Evolutionary conservation across 2,888 invertebrate genomes (phyloP), one percentile per base, ranked within the genome.

Genomic region (Agrilus cyanescens): DNA sequence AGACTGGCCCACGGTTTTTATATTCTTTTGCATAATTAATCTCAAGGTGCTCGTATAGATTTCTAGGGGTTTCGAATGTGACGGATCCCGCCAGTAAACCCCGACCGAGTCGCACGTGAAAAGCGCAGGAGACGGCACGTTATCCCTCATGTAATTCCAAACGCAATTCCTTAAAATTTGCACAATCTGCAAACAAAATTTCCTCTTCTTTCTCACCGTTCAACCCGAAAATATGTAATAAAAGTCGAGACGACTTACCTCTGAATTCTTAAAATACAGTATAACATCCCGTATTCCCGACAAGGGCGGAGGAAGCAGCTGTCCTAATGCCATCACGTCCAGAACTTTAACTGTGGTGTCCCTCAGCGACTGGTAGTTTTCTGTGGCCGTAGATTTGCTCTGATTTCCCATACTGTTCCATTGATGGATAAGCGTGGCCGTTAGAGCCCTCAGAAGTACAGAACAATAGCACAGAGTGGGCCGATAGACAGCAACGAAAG

Each of bases 71-170:
- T 77, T 74, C 38, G 80, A 77, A 3, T 76, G 72, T 1, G 79
- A 75, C 0, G 82, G 78, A 58, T 87, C 87, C 4, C 89, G 75
- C 85, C 87, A 88, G 54, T 78, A 75, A n/a, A 80, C 62, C 40
- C 76, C 81, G 54, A 76, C 76, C 30, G 73, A 65, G 58, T 85
- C 84, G 40, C 78, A 75, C 2, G 72, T 70, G 55, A 88, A 90
- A 8, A 87, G 65, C 0, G 85, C 82, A 0, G 90, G 90, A 0
- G 89, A 85, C 1, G 90, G 90, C 15, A 90, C 85, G 60, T 90
- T 80, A 59, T 90, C 90, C 50, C 87, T 77, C 63, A 91, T 82
- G 60, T 89, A 93, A 55, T 82, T 83, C 90, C 91, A 93, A 43
- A 93, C 74, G 56, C 87, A 87, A 58, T 91, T 90, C 38, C 85